A percentile compares a stretch with the other conserved stretches of the same genome.
phyloP scores from a whole-genome alignment of 2,888 invertebrate genomes.

The Eucera pruinosa region DNA sequence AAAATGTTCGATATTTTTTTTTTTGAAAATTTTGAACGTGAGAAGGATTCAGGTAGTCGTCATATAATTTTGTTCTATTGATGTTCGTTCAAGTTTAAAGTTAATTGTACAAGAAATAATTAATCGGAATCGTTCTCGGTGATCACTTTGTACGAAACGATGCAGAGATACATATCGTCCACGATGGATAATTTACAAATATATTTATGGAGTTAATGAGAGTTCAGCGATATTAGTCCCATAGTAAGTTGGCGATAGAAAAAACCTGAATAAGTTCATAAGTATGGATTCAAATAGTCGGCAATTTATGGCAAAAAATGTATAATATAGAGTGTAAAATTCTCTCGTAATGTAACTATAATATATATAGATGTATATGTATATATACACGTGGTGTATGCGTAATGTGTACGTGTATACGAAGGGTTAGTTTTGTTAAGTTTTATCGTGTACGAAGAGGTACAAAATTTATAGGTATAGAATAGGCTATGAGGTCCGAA shows the following conservation, averaged over 20 bases:
- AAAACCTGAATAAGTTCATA: constrained; percentile 74
- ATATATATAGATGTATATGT: constrained; percentile 58
- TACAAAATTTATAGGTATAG: constrained; percentile 81
- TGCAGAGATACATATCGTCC: constrained; percentile 59
- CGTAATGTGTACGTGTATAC: constrained; percentile 43
- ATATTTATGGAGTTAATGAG: constrained; percentile 67
- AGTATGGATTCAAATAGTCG: constrained; percentile 66
- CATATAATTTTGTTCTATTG: not conserved
- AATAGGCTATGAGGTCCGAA: constrained; percentile 76
- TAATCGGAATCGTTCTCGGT: constrained; percentile 33
- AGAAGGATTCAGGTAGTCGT: not conserved
- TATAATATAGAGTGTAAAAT: constrained; percentile 75
- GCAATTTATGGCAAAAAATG: constrained; percentile 71
- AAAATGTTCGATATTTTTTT: not conserved
- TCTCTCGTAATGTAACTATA: constrained; percentile 67
- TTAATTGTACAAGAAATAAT: not conserved
- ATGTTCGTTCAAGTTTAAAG: not conserved
- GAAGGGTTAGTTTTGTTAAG: constrained; percentile 61
- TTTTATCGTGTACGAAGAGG: constrained; percentile 77
- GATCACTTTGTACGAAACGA: constrained; percentile 48
- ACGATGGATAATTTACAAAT: constrained; percentile 59
- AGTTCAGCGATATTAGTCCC: constrained; percentile 78
- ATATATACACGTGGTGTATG: constrained; percentile 45
- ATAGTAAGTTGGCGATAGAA: constrained; percentile 79
- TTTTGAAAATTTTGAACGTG: constrained; percentile 3